Base-by-base conservation (phyloP, 2,113 vertebrate genomes). In the Zapornia atra region DNA sequence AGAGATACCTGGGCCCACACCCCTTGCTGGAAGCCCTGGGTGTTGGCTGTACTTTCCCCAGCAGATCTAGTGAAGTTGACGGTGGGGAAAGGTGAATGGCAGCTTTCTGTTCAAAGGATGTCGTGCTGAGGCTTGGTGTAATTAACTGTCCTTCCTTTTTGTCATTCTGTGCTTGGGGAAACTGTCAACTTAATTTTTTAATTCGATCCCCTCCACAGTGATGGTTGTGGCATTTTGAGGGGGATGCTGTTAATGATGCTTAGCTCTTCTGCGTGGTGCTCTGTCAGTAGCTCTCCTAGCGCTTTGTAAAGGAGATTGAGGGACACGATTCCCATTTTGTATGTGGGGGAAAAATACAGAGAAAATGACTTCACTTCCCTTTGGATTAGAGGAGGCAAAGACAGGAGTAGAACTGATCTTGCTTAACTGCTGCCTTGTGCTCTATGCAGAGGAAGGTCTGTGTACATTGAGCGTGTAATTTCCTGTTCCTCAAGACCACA, bases 151-250 rank as follows among this genome's bases (percentile, higher is more conserved):
- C 33, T 76, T 89, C 18, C 42, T 82, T 82, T 80, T 88, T 82
- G 60, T 48, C 42, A 11, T 71, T 68, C 64, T 57, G 64, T 0
- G 12, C 82, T 94, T 53, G 33, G 93, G 72, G 85, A 84, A 96
- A 81, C 50, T 56, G 48, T 82, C 82, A 88, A 48, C 25, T 84
- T 73, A 28, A 75, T 79, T 86, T 95, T 94, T 85, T 40, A 38
- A 48, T 81, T 46, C 87, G 50, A n/a, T 54, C 54, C 79, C 76
- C 82, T 92, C 36, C 11, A 1, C 51, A 70, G 71, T 33, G 40
- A 25, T 76, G 61, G 76, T 42, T 92, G 56, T 82, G 59, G 77
- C 71, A 29, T 87, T 88, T 93, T 94, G 73, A 94, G 63, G 71
- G 54, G 34, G 78, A 53, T 73, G 31, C 31, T 75, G 9, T 65